A percentile compares a stretch with the other conserved stretches of the same genome.
These are phyloP conservation scores for Leuciscus idus DNA, from an alignment of 2,113 vertebrate genomes.

Conservation along the genomic window DNA sequence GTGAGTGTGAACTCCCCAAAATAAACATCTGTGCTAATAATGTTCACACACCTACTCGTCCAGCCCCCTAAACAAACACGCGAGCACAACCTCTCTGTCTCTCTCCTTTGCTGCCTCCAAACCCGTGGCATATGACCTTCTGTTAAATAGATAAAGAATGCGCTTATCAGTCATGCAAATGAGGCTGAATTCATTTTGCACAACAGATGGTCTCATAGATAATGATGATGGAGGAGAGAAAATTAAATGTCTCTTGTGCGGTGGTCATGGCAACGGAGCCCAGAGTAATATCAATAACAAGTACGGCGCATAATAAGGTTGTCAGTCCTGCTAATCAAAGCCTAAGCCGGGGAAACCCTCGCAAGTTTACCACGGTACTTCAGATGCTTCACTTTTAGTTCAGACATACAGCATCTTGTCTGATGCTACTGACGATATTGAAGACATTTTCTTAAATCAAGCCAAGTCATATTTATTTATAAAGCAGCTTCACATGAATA, in stretches of 20 bases:
- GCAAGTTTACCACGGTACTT: slow-evolving; percentile 48
- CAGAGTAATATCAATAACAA: slow-evolving; percentile 99
- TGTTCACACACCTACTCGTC: slow-evolving; percentile 59
- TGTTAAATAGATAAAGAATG: slow-evolving; percentile 99
- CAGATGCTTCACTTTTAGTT: background rate
- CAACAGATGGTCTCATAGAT: slow-evolving; percentile 99
- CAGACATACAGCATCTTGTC: background rate
- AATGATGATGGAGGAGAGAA: slow-evolving; percentile 99
- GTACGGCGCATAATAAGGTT: slow-evolving; percentile 99
- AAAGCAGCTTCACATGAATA: no score
- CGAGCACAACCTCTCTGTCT: slow-evolving; percentile 71
- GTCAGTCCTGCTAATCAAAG: slow-evolving; percentile 98
- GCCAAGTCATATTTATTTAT: no score
- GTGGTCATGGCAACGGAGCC: slow-evolving; percentile 99
- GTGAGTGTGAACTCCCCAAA: slow-evolving; percentile 32
- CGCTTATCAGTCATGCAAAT: slow-evolving; percentile 99
- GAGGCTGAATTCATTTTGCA: slow-evolving; percentile 99
- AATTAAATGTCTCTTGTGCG: slow-evolving; percentile 99
- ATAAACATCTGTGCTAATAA: slow-evolving; percentile 75
- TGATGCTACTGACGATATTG: background rate
- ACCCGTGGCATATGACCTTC: slow-evolving; percentile 99
- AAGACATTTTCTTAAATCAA: no score
- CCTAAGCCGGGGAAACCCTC: slow-evolving; percentile 82
- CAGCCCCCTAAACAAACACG: slow-evolving; percentile 67
- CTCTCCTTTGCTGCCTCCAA: slow-evolving; percentile 84